These are phyloP conservation scores for Cryptoprocta ferox DNA, from an alignment of 2,797 vertebrate species.

Conservation along the genomic window DNA sequence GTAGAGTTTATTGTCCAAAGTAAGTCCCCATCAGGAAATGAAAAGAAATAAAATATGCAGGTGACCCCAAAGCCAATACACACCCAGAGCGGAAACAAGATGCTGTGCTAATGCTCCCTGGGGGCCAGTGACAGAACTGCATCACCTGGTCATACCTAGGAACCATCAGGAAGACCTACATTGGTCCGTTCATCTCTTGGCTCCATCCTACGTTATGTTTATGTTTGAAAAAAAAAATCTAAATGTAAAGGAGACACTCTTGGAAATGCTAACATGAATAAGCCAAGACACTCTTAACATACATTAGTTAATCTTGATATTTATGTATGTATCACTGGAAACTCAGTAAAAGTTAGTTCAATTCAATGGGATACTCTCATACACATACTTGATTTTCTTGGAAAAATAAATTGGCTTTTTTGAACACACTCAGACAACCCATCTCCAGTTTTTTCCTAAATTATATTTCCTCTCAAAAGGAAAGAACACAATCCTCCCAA, in stretches of 20 bases:
- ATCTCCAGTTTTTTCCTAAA: background rate
- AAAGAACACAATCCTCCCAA: conserved; percentile 46
- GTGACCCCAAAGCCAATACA: background rate
- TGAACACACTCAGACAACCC: background rate
- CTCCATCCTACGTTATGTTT: background rate
- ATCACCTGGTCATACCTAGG: background rate
- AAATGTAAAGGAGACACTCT: background rate
- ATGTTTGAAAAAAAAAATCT: background rate
- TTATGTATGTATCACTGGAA: background rate
- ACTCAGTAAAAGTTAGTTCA: background rate
- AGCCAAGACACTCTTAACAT: background rate
- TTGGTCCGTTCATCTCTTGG: background rate
- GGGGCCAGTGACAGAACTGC: background rate
- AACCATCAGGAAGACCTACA: background rate
- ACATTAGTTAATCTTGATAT: background rate
- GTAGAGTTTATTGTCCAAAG: conserved; percentile 6
- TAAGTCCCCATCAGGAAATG: background rate
- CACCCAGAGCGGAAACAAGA: background rate
- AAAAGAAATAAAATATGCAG: conserved; percentile 1
- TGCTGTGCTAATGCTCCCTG: no score
- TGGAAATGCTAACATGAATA: background rate
- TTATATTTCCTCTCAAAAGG: conserved; percentile 46
- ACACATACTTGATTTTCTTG: background rate
- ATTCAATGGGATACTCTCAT: background rate
- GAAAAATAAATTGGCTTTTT: conserved; percentile 46